A percentile compares a stretch with the other conserved stretches of the same genome.
These are phyloP conservation scores for Drosophila infuscata DNA, from an alignment of 2,888 invertebrate genomes.

Conservation along the genomic window DNA sequence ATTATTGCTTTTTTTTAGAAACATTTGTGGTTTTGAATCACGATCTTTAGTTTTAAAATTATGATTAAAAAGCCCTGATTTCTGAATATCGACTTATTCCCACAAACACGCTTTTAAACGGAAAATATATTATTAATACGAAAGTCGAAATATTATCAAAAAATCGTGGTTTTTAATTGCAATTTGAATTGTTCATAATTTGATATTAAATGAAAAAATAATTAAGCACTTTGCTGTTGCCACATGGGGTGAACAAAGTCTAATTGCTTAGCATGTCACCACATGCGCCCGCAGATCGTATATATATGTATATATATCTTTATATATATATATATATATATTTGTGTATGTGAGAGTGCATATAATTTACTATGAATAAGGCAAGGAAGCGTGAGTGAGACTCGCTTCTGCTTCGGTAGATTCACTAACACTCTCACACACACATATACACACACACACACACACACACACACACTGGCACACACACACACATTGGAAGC, in stretches of 20 bases:
- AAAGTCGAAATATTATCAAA: background rate
- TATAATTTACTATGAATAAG: slow-evolving; percentile 40
- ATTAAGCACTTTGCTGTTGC: slow-evolving; percentile 22
- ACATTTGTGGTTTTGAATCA: too few species aligned
- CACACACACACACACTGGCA: background rate
- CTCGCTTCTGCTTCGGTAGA: slow-evolving; percentile 54
- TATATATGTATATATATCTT: background rate
- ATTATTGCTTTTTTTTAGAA: too few species aligned
- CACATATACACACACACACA: background rate
- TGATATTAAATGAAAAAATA: slow-evolving; percentile 15
- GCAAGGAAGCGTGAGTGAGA: slow-evolving; percentile 55
- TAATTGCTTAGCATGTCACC: slow-evolving; percentile 54
- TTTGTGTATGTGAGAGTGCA: slow-evolving; percentile 7
- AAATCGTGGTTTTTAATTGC: background rate
- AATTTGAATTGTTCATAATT: background rate
- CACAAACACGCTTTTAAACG: background rate
- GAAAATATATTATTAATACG: background rate
- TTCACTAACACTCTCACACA: slow-evolving; percentile 30
- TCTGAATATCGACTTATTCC: too few species aligned
- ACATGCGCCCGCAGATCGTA: slow-evolving; percentile 13
- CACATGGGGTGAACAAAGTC: slow-evolving; percentile 48
- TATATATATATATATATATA: background rate
- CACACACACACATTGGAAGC: slow-evolving; percentile 16
- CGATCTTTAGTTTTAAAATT: too few species aligned
- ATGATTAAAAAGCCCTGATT: too few species aligned